These are phyloP conservation scores for Mesorhabditis sp. DNA, from an alignment of 2,888 invertebrate species.

Conservation along the genomic window DNA sequence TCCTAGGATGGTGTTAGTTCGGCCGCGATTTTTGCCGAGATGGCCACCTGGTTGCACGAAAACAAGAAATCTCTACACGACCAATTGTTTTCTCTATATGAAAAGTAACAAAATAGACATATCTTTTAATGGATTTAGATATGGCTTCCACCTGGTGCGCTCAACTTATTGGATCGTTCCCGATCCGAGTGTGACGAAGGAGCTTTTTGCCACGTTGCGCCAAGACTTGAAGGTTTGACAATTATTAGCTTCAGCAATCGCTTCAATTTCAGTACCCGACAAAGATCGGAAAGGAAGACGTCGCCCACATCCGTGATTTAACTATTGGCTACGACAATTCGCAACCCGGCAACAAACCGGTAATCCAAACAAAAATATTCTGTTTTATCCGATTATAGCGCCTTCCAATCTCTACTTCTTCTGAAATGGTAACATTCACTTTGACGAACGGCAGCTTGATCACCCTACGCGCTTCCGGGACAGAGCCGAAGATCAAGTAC, in stretches of 20 bases:
- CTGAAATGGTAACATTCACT: slow-evolving; percentile 90
- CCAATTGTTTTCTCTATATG: slow-evolving; percentile 74
- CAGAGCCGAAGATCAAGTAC: slow-evolving; percentile 98
- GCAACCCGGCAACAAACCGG: slow-evolving; percentile 70
- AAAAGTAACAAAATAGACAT: slow-evolving; percentile 61
- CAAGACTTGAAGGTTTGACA: slow-evolving; percentile 30
- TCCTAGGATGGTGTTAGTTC: slow-evolving; percentile 81
- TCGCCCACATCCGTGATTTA: slow-evolving; percentile 77
- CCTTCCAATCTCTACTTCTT: slow-evolving; percentile 62
- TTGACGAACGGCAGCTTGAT: slow-evolving; percentile 78
- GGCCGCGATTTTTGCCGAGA: slow-evolving; percentile 74
- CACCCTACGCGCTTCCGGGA: slow-evolving; percentile 90
- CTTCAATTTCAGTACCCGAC: slow-evolving; percentile 62
- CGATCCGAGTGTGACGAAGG: slow-evolving; percentile 43
- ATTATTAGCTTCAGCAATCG: background rate
- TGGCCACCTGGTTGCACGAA: slow-evolving; percentile 70
- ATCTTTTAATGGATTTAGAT: slow-evolving; percentile 62
- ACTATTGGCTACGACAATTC: slow-evolving; percentile 80
- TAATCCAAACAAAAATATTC: slow-evolving; percentile 41
- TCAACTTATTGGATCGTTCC: slow-evolving; percentile 75
- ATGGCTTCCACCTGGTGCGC: slow-evolving; percentile 81
- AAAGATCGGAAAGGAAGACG: slow-evolving; percentile 61
- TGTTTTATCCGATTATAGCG: slow-evolving; percentile 50
- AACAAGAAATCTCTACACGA: slow-evolving; percentile 60
- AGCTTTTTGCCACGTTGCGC: slow-evolving; percentile 45